Percentiles rank a stretch among this genome's conserved stretches.
Conservation (phyloP, 2,113 vertebrate species). For the Ivindomyrus marchei region DNA sequence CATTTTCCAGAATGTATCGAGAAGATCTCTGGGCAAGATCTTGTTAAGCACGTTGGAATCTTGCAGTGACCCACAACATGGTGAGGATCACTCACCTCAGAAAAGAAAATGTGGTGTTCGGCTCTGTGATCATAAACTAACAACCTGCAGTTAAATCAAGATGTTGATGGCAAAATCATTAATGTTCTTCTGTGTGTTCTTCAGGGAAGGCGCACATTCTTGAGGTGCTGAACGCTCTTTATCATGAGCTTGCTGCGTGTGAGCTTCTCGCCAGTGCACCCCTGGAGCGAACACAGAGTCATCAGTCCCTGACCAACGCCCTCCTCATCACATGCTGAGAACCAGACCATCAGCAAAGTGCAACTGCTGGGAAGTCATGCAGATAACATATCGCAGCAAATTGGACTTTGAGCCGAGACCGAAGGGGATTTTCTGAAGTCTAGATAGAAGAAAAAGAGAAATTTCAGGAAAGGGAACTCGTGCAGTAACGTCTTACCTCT, state of each 20-base stretch:
- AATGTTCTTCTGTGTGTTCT: conserved; percentile 5
- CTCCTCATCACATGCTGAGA: conserved; percentile 54
- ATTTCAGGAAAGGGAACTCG: background rate
- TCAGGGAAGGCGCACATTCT: conserved; percentile 67
- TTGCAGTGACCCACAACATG: conserved; percentile 67
- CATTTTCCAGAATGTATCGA: conserved; percentile 72
- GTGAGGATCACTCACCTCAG: conserved; percentile 51
- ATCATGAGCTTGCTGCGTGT: conserved; percentile 73
- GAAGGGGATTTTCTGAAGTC: background rate
- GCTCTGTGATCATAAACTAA: conserved; percentile 24
- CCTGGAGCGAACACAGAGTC: conserved; percentile 47
- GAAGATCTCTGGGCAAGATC: conserved; percentile 80
- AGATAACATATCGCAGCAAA: background rate
- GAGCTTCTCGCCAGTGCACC: conserved; percentile 63
- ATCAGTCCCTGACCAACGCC: conserved; percentile 44
- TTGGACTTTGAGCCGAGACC: background rate
- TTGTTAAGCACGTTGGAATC: conserved; percentile 83
- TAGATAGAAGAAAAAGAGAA: background rate
- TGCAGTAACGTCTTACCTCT: background rate
- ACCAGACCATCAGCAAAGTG: conserved; percentile 21
- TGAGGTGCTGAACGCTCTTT: conserved; percentile 73
- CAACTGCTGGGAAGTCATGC: background rate
- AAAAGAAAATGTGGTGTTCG: conserved; percentile 23
- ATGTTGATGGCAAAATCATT: background rate
- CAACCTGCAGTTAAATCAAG: background rate